Evolutionary conservation across 2,888 invertebrate species (phyloP).

Genomic region (Hartigia nigra): DNA sequence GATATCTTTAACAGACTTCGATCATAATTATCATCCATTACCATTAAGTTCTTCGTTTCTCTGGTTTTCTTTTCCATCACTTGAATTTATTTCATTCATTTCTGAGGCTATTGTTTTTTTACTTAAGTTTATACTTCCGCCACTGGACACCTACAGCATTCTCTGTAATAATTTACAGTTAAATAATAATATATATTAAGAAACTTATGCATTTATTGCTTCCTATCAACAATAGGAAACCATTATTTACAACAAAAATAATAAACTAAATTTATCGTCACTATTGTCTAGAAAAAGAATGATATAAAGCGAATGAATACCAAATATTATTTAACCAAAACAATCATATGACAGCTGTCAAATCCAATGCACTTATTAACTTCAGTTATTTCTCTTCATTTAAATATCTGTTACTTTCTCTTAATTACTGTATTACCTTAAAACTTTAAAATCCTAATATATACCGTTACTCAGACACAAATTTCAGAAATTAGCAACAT

Average conservation of each 20-base stretch:
- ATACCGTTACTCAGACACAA: background rate
- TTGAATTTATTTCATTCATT: background rate
- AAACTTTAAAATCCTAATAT: background rate
- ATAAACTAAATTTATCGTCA: too few species aligned
- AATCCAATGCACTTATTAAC: background rate
- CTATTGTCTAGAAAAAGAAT: background rate
- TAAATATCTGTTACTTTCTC: too few species aligned
- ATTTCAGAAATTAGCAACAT: background rate
- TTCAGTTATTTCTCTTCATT: background rate
- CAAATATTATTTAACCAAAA: background rate
- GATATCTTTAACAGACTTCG: background rate
- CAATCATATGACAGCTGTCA: background rate
- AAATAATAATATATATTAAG: background rate
- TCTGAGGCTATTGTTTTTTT: background rate
- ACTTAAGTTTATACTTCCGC: background rate
- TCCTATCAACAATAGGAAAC: background rate
- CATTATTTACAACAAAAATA: background rate
- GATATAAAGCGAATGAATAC: background rate
- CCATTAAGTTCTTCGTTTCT: background rate
- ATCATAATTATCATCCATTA: background rate
- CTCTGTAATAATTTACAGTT: background rate
- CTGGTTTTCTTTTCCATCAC: background rate
- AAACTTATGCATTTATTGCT: background rate
- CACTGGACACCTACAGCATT: background rate
- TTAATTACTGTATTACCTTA: background rate